Evolutionary conservation across 2,888 invertebrate genomes (phyloP).

Genomic region (Globia sparganii): DNA sequence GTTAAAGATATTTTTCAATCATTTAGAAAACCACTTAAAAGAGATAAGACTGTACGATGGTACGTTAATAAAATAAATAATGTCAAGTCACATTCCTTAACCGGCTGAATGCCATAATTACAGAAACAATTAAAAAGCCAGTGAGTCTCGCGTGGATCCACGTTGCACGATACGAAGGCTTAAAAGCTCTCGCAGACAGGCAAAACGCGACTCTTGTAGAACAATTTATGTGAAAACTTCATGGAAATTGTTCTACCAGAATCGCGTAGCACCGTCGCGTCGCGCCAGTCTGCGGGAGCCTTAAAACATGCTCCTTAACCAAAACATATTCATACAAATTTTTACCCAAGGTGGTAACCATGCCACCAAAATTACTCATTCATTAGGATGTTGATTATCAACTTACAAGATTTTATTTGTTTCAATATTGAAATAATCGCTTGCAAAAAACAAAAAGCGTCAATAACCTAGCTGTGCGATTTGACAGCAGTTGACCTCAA

Average conservation of each 20-base stretch:
- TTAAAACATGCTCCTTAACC: slow-evolving; percentile 8
- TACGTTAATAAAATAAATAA: background rate
- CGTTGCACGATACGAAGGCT: too few relatives aligned
- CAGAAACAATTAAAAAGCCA: too few relatives aligned
- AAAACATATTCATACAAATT: background rate
- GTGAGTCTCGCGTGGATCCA: too few relatives aligned
- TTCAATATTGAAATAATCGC: background rate
- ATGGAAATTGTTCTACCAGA: too few relatives aligned
- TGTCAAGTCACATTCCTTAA: background rate
- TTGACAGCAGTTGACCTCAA: background rate
- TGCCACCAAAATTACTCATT: slow-evolving; percentile 8
- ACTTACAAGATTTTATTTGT: background rate
- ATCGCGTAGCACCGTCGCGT: too few relatives aligned
- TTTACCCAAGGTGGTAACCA: too few relatives aligned
- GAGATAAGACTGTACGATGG: background rate
- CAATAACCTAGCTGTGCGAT: slow-evolving; percentile 6
- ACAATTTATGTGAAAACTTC: too few relatives aligned
- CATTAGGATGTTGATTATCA: background rate
- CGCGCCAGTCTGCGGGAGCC: too few relatives aligned
- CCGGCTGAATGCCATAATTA: too few relatives aligned
- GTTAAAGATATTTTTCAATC: background rate
- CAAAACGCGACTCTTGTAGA: too few relatives aligned
- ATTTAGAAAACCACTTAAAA: background rate
- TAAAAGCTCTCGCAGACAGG: too few relatives aligned
- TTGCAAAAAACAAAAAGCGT: background rate